These are phyloP conservation scores for Chromoteleia sp. DNA, from an alignment of 2,888 invertebrate species.

Conservation along the genomic window DNA sequence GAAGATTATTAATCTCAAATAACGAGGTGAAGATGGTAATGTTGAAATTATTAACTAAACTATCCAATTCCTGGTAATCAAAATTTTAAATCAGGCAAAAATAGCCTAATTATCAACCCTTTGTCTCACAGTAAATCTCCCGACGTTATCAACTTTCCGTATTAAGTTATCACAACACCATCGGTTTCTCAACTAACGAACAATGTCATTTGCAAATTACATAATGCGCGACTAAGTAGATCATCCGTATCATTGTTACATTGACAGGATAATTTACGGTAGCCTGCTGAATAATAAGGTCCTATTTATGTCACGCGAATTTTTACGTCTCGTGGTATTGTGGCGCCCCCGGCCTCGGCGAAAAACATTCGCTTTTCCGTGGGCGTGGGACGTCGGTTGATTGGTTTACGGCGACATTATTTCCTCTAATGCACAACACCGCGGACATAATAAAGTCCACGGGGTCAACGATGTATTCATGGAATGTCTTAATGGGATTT, in stretches of 20 bases:
- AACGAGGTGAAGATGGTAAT: too few species aligned
- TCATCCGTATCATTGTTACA: slow-evolving; percentile 55
- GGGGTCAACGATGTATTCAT: slow-evolving; percentile 78
- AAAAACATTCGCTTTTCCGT: slow-evolving; percentile 68
- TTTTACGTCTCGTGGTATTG: slow-evolving; percentile 23
- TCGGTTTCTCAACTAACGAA: slow-evolving; percentile 11
- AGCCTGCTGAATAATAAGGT: slow-evolving; percentile 41
- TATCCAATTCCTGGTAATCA: too few species aligned
- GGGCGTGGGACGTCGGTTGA: slow-evolving; percentile 77
- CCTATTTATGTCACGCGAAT: slow-evolving; percentile 16
- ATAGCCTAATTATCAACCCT: too few species aligned
- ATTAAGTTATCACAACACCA: slow-evolving; percentile 11
- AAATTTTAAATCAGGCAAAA: background rate
- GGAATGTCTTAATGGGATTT: slow-evolving; percentile 56
- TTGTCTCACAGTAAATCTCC: too few species aligned
- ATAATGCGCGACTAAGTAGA: slow-evolving; percentile 44
- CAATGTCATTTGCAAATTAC: slow-evolving; percentile 33
- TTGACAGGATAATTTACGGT: slow-evolving; percentile 56
- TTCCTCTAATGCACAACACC: slow-evolving; percentile 72
- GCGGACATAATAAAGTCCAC: slow-evolving; percentile 80
- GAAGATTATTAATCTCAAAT: too few species aligned
- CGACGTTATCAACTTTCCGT: slow-evolving; percentile 28
- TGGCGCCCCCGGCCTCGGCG: slow-evolving; percentile 13
- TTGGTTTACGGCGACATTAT: slow-evolving; percentile 82
- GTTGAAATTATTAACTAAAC: too few species aligned